These are phyloP conservation scores for Drosophila arizonae DNA, from an alignment of 1,140 invertebrate genomes.

Conservation along the genomic window DNA sequence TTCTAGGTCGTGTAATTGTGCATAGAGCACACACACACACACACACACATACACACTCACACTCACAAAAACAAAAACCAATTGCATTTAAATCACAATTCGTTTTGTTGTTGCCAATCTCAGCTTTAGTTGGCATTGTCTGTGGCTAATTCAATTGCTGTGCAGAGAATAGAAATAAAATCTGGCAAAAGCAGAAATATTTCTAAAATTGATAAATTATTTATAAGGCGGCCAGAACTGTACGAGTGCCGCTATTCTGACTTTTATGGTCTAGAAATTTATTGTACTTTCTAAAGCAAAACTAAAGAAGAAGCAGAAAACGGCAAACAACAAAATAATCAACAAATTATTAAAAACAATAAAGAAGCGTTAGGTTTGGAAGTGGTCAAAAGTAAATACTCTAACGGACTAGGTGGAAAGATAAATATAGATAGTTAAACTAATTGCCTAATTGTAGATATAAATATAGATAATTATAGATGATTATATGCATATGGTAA, in stretches of 20 bases:
- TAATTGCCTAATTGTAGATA: too few relatives aligned
- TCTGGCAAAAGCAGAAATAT: constrained; percentile 8
- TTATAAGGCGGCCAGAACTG: constrained; percentile 55
- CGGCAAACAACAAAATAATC: constrained; percentile 8
- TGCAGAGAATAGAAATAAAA: constrained; percentile 5
- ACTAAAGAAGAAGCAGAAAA: constrained; percentile 14
- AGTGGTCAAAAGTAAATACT: background rate
- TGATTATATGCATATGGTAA: too few relatives aligned
- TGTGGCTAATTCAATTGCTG: constrained; percentile 72
- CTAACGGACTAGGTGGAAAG: background rate
- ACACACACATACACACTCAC: constrained; percentile 16
- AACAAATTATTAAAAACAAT: constrained; percentile 8
- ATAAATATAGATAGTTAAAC: too few relatives aligned
- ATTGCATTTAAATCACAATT: constrained; percentile 81
- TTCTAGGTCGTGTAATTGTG: constrained; percentile 80
- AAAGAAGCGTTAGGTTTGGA: background rate
- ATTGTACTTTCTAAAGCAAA: constrained; percentile 56
- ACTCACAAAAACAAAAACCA: constrained; percentile 56
- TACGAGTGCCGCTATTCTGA: constrained; percentile 35
- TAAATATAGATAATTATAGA: too few relatives aligned
- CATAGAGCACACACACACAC: constrained; percentile 49
- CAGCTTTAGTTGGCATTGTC: constrained; percentile 36
- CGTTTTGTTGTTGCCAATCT: constrained; percentile 50
- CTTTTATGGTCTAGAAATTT: constrained; percentile 77
- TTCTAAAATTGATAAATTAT: constrained; percentile 74